Evolutionary conservation across 2,113 vertebrate species (phyloP).

Genomic region (Todiramphus chloris): DNA sequence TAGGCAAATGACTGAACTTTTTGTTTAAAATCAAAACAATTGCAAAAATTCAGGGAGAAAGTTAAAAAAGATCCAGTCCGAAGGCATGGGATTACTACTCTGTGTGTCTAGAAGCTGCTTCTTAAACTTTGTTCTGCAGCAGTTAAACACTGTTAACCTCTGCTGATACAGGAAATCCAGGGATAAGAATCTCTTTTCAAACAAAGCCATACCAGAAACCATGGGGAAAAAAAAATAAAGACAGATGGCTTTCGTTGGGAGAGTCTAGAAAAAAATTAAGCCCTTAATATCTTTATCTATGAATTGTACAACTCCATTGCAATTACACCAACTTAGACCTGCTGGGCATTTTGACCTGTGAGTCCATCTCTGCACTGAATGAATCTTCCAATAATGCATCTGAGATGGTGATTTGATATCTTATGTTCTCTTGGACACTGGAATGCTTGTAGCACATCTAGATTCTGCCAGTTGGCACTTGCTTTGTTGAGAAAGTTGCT

Average conservation of each 20-base stretch:
- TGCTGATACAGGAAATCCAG: constrained; percentile 43
- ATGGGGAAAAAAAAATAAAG: not conserved
- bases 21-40: not conserved
- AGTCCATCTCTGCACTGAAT: not conserved
- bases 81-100: not conserved
- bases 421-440: not conserved
- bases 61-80: not conserved
- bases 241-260: not conserved
- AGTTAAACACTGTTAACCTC: not conserved
- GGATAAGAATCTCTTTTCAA: not conserved
- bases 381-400: not conserved
- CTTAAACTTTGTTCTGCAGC: constrained; percentile 16
- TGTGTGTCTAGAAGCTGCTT: not conserved
- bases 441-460: not conserved
- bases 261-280: not conserved
- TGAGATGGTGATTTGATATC: not conserved
- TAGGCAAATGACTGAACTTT: not conserved
- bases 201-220: not conserved
- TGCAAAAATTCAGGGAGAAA: not conserved
- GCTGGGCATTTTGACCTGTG: not conserved
- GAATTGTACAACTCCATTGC: not conserved
- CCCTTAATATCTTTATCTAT: not conserved
- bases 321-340: not conserved
- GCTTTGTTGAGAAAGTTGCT: not conserved
- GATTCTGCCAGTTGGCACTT: not conserved